A percentile compares a stretch with the other conserved stretches of the same genome.
Evolutionary conservation across 2,888 invertebrate species (phyloP).

Genomic region (Drosophila siamana): DNA sequence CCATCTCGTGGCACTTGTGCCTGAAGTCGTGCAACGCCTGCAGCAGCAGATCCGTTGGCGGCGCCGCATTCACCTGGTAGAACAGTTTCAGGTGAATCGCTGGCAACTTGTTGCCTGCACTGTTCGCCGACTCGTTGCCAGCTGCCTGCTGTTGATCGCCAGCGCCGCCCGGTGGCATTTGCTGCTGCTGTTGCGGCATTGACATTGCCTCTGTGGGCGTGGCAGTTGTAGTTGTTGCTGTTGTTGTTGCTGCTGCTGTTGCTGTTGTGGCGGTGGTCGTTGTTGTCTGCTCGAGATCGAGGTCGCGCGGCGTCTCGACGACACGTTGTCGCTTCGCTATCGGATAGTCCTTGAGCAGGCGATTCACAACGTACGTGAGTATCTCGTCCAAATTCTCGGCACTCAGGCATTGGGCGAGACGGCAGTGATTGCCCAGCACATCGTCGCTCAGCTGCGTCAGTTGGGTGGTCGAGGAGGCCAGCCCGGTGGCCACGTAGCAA

Average conservation of each 20-base stretch:
- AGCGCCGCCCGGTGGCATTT: conserved; percentile 43
- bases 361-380: conserved; percentile 87
- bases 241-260: neutral
- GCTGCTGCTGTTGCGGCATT: conserved; percentile 63
- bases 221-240: conserved; percentile 20
- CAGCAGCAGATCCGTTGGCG: conserved; percentile 85
- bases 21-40: conserved; percentile 85
- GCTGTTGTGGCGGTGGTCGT: conserved; percentile 7
- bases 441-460: conserved; percentile 85
- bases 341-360: conserved; percentile 86
- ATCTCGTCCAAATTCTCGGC: conserved; percentile 87
- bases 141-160: conserved; percentile 47
- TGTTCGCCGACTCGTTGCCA: neutral
- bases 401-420: conserved; percentile 85
- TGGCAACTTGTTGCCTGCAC: conserved; percentile 83
- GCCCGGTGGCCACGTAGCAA: conserved; percentile 91
- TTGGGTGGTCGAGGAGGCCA: conserved; percentile 85
- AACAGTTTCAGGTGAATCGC: conserved; percentile 92
- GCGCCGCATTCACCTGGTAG: conserved; percentile 89
- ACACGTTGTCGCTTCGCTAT: conserved; percentile 69
- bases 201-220: conserved; percentile 34
- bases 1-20: conserved; percentile 86
- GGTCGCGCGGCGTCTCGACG: conserved; percentile 27
- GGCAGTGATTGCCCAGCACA: conserved; percentile 82
- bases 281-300: conserved; percentile 14